Percentiles rank a stretch among this genome's conserved stretches.
Evolutionary conservation across 2,888 invertebrate species (phyloP).

Genomic region (Lottia scabra): DNA sequence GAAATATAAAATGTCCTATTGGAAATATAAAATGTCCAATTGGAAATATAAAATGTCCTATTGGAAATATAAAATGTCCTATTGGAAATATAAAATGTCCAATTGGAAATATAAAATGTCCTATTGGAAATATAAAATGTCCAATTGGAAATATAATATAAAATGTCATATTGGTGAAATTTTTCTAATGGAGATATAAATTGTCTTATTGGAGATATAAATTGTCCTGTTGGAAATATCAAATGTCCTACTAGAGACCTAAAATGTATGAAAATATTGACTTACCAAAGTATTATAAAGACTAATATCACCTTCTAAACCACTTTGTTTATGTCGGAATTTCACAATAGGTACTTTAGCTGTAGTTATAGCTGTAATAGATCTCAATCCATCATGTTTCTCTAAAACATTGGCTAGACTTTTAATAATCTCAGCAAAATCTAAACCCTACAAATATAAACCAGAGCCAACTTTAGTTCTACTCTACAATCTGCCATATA

Average conservation of each 20-base stretch:
- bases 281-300: slow-evolving; percentile 73
- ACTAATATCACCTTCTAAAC: slow-evolving; percentile 75
- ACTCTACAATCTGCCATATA: not conserved
- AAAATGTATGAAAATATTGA: slow-evolving; percentile 10
- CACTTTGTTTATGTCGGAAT: slow-evolving; percentile 69
- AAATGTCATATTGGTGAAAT: too few species aligned
- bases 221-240: too few species aligned
- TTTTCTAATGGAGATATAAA: too few species aligned
- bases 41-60: too few species aligned
- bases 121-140: too few species aligned
- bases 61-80: too few species aligned
- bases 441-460: slow-evolving; percentile 55
- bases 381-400: slow-evolving; percentile 61
- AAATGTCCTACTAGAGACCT: not conserved
- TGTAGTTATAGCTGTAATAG: slow-evolving; percentile 72
- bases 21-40: too few species aligned
- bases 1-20: too few species aligned
- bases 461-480: not conserved
- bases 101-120: too few species aligned
- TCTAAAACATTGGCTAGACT: slow-evolving; percentile 67
- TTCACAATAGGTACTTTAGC: slow-evolving; percentile 77
- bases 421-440: slow-evolving; percentile 67
- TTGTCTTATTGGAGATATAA: too few species aligned
- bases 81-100: too few species aligned
- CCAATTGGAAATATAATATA: too few species aligned